Evolutionary conservation across 2,113 vertebrate species (phyloP).

Genomic region (Thomomys bottae): DNA sequence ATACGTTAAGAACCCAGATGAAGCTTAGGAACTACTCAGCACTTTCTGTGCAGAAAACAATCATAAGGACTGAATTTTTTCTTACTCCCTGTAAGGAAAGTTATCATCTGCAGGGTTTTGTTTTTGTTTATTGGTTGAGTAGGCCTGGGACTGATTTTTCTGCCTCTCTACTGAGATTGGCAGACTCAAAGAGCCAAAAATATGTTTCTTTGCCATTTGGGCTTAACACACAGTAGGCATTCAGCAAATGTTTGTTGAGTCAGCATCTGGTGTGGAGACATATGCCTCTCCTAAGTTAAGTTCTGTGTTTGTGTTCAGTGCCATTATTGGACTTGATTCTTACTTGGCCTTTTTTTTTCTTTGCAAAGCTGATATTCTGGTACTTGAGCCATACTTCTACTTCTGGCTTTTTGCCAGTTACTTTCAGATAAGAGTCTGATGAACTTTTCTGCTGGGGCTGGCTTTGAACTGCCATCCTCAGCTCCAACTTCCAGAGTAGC

Average conservation of each 20-base stretch:
- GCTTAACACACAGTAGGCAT: not conserved
- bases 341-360: no score
- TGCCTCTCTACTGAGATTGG: not conserved
- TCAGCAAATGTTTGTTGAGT: not conserved
- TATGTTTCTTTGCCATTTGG: no score
- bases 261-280: not conserved
- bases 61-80: not conserved
- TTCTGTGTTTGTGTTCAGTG: no score
- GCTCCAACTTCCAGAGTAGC: no score
- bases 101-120: not conserved
- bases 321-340: no score
- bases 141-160: not conserved
- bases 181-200: not conserved
- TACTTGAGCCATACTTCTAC: no score
- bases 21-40: constrained; percentile 19
- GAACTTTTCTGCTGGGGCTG: no score
- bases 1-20: constrained; percentile 11
- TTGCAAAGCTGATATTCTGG: no score
- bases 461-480: no score
- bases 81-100: not conserved
- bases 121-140: not conserved
- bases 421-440: no score
- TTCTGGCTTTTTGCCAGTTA: no score
- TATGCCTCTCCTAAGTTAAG: no score
- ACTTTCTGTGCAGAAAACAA: constrained; percentile 9